Conservation (phyloP, 1,140 invertebrate species). For the Elymnias hypermnestra region DNA sequence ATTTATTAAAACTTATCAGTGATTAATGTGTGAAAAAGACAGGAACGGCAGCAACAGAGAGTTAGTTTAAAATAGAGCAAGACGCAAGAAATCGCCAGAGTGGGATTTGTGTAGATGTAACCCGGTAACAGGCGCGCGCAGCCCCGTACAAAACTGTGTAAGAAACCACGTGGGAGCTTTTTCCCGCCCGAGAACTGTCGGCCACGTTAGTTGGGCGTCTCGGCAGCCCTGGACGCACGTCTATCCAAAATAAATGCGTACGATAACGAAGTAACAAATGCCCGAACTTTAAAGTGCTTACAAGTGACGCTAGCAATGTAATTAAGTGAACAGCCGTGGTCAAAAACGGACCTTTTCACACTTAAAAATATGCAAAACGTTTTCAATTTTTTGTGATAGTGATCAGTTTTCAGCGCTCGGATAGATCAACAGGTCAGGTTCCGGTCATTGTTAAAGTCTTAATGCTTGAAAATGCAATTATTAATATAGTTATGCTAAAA, state of each 20-base stretch:
- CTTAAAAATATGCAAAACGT: conserved; percentile 7
- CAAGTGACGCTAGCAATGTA: conserved; percentile 25
- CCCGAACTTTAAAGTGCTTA: conserved; percentile 25
- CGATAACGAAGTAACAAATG: conserved; percentile 4
- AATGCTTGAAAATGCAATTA: no score
- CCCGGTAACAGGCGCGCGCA: conserved; percentile 52
- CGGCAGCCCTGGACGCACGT: conserved; percentile 26
- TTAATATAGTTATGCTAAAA: no score
- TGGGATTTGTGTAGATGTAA: conserved; percentile 30
- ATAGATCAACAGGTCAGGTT: conserved; percentile 51
- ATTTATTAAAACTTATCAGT: background rate
- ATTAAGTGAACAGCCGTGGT: conserved; percentile 12
- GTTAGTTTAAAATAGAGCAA: conserved; percentile 31
- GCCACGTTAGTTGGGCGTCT: conserved; percentile 28
- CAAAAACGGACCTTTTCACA: background rate
- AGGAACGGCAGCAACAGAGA: conserved; percentile 11
- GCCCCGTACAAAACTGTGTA: conserved; percentile 23
- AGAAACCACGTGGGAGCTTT: conserved; percentile 28
- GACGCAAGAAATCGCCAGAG: conserved; percentile 23
- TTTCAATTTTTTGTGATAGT: conserved; percentile 29
- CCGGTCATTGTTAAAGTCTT: conserved; percentile 25
- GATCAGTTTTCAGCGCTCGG: conserved; percentile 7
- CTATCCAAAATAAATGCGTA: conserved; percentile 4
- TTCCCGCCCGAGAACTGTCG: conserved; percentile 22
- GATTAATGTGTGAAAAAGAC: conserved; percentile 11